Conservation (phyloP, 2,113 vertebrate species). For the Gadus macrocephalus region DNA sequence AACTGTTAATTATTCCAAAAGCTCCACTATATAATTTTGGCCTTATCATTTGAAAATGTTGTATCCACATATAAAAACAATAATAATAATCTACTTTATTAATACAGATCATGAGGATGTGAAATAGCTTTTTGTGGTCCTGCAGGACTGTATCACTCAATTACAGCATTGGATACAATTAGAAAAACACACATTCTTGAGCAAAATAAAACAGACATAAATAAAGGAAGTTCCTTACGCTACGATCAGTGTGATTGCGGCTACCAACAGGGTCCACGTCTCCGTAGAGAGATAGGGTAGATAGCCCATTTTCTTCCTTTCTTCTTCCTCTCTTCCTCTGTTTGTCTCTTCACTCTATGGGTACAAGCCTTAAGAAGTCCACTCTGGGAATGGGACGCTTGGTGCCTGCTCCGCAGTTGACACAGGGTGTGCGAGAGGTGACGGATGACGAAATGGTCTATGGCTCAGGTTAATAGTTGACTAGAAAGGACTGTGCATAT, state of each 20-base stretch:
- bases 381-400: not conserved
- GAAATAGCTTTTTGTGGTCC: no score
- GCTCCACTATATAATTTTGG: no score
- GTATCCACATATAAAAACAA: not conserved
- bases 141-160: no score
- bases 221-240: constrained; percentile 46
- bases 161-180: no score
- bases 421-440: constrained; percentile 34
- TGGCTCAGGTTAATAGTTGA: constrained; percentile 12
- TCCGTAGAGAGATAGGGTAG: constrained; percentile 40
- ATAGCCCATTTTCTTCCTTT: constrained; percentile 27
- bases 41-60: not conserved
- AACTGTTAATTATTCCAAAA: no score
- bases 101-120: no score
- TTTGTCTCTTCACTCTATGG: not conserved
- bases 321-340: constrained; percentile 1
- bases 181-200: not conserved
- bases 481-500: not conserved
- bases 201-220: no score
- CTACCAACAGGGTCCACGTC: constrained; percentile 60
- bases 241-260: constrained; percentile 49
- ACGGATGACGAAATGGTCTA: constrained; percentile 12
- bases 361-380: not conserved
- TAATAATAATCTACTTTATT: no score
- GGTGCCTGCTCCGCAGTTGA: not conserved